phyloP scores from a whole-genome alignment of 2,888 invertebrate genomes.

The Gnatocerus cornutus region DNA sequence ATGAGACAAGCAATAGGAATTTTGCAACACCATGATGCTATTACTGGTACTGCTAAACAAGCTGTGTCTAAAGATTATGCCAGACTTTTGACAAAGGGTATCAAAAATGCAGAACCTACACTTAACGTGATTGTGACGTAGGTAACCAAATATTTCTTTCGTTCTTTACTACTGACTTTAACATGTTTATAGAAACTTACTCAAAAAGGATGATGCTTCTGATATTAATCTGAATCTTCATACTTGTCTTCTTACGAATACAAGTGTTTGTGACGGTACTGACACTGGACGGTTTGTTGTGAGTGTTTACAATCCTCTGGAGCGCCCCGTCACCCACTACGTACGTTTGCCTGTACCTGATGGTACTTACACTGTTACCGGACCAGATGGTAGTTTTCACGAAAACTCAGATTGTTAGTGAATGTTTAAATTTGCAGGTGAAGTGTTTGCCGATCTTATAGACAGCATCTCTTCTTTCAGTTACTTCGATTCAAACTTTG shows the following conservation, averaged over 20 bases:
- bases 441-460: conserved; percentile 20
- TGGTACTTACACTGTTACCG: conserved; percentile 76
- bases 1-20: conserved; percentile 83
- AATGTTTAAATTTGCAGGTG: conserved; percentile 27
- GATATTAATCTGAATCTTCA: conserved; percentile 65
- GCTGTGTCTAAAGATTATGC: conserved; percentile 91
- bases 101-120: conserved; percentile 72
- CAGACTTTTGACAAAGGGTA: conserved; percentile 80
- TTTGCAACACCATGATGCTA: conserved; percentile 92
- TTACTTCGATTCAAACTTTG: conserved; percentile 32
- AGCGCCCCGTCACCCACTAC: conserved; percentile 75
- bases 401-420: no score
- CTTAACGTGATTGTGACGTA: conserved; percentile 53
- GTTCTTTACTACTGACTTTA: no score
- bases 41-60: conserved; percentile 89
- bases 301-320: conserved; percentile 88
- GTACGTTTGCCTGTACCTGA: conserved; percentile 78
- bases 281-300: conserved; percentile 81
- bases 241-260: conserved; percentile 80
- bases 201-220: conserved; percentile 38
- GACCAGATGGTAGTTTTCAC: conserved; percentile 74
- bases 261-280: conserved; percentile 82
- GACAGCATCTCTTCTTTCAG: conserved; percentile 25
- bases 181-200: conserved; percentile 32
- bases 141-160: conserved; percentile 5